Conservation (phyloP, 2,113 vertebrate genomes). For the Phrynocephalus versicolor region DNA sequence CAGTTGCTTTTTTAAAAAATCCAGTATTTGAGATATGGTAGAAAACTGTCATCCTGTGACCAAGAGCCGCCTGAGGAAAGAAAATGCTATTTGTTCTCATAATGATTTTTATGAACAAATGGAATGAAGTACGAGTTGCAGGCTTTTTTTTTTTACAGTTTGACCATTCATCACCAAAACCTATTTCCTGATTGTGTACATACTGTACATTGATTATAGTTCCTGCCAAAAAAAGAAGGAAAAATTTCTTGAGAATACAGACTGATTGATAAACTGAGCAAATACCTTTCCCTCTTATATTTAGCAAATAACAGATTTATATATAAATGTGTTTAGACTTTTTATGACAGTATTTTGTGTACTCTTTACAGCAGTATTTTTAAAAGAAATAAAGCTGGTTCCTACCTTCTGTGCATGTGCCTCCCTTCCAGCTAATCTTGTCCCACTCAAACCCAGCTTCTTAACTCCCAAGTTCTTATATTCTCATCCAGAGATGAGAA, state of each 20-base stretch:
- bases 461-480: no score
- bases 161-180: conserved; percentile 68
- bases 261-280: neutral
- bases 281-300: conserved; percentile 38
- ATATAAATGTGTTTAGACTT: conserved; percentile 45
- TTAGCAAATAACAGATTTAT: conserved; percentile 46
- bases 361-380: conserved; percentile 13
- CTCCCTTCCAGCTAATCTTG: no score
- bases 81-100: conserved; percentile 68
- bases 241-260: conserved; percentile 43
- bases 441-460: no score
- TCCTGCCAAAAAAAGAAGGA: conserved; percentile 16
- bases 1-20: conserved; percentile 52
- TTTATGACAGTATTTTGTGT: conserved; percentile 37
- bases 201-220: conserved; percentile 63
- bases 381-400: neutral
- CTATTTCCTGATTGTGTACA: conserved; percentile 52
- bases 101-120: conserved; percentile 68
- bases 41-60: conserved; percentile 60
- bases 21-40: conserved; percentile 44
- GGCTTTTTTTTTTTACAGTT: conserved; percentile 53
- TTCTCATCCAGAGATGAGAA: no score
- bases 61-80: conserved; percentile 52
- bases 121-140: conserved; percentile 66
- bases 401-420: no score